phyloP scores from a whole-genome alignment of 2,888 invertebrate genomes.

The Neoscelio sp. region DNA sequence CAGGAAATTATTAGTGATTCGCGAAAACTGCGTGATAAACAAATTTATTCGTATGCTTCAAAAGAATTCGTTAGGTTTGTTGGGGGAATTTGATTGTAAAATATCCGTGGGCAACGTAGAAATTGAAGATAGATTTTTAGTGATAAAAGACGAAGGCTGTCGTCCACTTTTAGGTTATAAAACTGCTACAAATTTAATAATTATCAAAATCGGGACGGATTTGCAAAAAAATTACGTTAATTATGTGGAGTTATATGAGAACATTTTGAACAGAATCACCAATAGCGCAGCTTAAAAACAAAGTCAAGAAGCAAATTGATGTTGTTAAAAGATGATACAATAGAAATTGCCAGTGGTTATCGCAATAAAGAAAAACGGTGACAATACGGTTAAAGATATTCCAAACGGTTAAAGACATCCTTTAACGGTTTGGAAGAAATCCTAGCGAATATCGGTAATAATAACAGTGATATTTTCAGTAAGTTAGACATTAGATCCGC shows the following conservation, averaged over 20 bases:
- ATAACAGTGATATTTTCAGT: too few species aligned
- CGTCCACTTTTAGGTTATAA: slow-evolving; percentile 64
- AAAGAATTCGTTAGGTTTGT: slow-evolving; percentile 49
- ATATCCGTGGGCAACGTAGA: slow-evolving; percentile 47
- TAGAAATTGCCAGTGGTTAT: slow-evolving; percentile 69
- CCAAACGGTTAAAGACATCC: too few species aligned
- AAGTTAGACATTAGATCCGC: slow-evolving; percentile 76
- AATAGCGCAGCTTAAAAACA: too few species aligned
- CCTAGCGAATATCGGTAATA: too few species aligned
- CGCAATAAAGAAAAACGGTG: slow-evolving; percentile 68
- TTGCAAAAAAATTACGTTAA: slow-evolving; percentile 2
- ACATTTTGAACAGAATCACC: slow-evolving; percentile 34
- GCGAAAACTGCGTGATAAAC: slow-evolving; percentile 53
- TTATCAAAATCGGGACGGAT: slow-evolving; percentile 64
- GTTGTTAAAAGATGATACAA: too few species aligned
- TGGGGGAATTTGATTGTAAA: slow-evolving; percentile 66
- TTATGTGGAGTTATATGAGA: not conserved
- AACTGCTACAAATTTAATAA: slow-evolving; percentile 58
- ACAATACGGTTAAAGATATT: too few species aligned
- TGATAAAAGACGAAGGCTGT: slow-evolving; percentile 28
- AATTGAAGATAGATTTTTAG: slow-evolving; percentile 58
- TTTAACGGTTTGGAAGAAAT: slow-evolving; percentile 37
- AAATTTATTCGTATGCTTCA: slow-evolving; percentile 64
- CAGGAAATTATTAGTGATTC: slow-evolving; percentile 23
- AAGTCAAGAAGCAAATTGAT: too few species aligned